phyloP scores from a whole-genome alignment of 2,888 invertebrate genomes.

The Calameuta filiformis region DNA sequence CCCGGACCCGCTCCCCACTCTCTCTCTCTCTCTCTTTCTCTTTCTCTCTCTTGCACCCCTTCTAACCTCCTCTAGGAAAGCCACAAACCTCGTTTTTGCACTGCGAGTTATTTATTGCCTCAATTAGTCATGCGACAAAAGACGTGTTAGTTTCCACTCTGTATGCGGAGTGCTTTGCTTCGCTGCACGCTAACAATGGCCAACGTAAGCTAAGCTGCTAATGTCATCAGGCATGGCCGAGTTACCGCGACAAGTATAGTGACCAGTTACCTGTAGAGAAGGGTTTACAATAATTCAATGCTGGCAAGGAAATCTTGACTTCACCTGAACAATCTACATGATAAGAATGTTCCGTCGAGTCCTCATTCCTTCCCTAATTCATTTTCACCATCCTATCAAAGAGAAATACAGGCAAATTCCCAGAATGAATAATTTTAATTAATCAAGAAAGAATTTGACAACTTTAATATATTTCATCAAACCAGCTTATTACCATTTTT shows the following conservation, averaged over 20 bases:
- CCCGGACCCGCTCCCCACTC: background rate
- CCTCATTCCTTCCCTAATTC: no score
- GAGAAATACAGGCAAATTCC: no score
- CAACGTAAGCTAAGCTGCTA: slow-evolving; percentile 14
- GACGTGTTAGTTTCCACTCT: slow-evolving; percentile 44
- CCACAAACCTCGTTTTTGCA: slow-evolving; percentile 38
- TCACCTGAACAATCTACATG: no score
- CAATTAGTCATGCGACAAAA: slow-evolving; percentile 58
- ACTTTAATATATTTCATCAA: no score
- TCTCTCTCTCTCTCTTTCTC: slow-evolving; percentile 4
- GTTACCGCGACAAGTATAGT: slow-evolving; percentile 32
- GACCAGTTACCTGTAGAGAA: no score
- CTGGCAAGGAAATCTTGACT: no score
- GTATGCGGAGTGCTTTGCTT: slow-evolving; percentile 34
- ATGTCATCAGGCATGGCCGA: slow-evolving; percentile 32
- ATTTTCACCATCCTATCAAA: no score
- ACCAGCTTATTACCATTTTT: no score
- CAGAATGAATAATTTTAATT: no score
- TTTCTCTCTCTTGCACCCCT: slow-evolving; percentile 28
- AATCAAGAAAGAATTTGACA: no score
- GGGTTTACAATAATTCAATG: no score
- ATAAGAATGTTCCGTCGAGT: no score
- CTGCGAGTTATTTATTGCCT: slow-evolving; percentile 48
- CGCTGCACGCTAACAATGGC: slow-evolving; percentile 41
- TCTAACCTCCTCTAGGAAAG: slow-evolving; percentile 8